Evolutionary conservation across 2,113 vertebrate genomes (phyloP).

Genomic region (Brevimyrus niger): DNA sequence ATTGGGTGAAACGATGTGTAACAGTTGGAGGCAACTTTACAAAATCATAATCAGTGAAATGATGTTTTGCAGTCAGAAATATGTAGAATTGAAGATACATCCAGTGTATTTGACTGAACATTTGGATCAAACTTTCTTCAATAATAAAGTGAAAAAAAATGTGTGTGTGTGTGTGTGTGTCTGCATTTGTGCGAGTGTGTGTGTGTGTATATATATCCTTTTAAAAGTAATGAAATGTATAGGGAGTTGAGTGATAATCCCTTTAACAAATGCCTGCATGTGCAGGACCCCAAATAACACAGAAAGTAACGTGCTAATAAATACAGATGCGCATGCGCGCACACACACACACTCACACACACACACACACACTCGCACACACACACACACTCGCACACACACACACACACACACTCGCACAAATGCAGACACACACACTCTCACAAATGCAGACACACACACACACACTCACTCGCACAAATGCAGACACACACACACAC

Average conservation of each 20-base stretch:
- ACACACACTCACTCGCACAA: too few relatives aligned
- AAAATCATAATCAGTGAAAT: neutral
- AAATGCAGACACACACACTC: too few relatives aligned
- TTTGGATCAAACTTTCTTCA: neutral
- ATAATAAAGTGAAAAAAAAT: neutral
- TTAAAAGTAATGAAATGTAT: neutral
- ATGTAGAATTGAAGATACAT: neutral
- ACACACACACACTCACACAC: too few relatives aligned
- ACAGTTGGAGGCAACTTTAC: neutral
- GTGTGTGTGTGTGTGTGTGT: neutral
- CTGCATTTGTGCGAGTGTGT: too few relatives aligned
- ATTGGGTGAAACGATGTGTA: neutral
- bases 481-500: neutral
- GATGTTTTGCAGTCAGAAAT: neutral
- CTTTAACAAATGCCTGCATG: neutral
- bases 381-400: slow-evolving; percentile 5
- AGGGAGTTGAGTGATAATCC: neutral
- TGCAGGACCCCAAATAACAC: neutral
- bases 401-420: slow-evolving; percentile 33
- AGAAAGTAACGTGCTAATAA: slow-evolving; percentile 2
- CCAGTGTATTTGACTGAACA: neutral
- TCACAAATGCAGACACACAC: neutral
- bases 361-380: neutral
- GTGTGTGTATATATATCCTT: neutral
- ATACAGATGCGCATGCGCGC: slow-evolving; percentile 18